phyloP scores from a whole-genome alignment of 2,113 vertebrate species.

The Talpa occidentalis region DNA sequence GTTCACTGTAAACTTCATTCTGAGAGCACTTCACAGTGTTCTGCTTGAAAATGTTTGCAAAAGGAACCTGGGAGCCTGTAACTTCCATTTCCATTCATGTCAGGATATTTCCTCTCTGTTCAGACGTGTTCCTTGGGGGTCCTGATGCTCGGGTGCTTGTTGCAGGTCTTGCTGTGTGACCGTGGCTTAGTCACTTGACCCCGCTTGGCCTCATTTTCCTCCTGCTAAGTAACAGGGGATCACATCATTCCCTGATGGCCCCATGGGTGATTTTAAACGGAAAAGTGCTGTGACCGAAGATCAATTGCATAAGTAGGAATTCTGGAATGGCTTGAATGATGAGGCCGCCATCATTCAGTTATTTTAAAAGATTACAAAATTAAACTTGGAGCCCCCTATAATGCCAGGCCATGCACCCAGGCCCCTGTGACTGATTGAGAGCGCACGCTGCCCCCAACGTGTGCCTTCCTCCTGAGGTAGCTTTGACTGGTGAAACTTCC shows the following conservation, averaged over 20 bases:
- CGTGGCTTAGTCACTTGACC: neutral
- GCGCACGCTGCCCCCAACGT: too few species aligned
- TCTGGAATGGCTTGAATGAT: neutral
- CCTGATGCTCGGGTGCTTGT: neutral
- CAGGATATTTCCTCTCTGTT: neutral
- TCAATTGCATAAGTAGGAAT: neutral
- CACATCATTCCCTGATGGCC: neutral
- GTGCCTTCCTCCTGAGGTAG: neutral
- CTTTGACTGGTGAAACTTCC: neutral
- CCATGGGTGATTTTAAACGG: neutral
- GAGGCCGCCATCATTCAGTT: too few species aligned
- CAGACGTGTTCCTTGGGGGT: neutral
- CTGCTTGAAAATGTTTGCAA: neutral
- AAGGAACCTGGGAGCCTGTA: neutral
- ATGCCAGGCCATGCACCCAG: neutral
- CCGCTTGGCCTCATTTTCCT: neutral
- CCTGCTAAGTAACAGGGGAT: neutral
- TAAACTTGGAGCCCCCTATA: neutral
- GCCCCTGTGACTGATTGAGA: too few species aligned
- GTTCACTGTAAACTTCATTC: neutral
- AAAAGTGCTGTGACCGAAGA: neutral
- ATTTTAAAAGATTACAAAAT: neutral
- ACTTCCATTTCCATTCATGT: neutral
- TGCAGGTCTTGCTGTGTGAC: neutral
- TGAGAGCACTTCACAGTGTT: neutral